phyloP scores from a whole-genome alignment of 2,888 invertebrate species.

The Chaetogeoica ovagalla region DNA sequence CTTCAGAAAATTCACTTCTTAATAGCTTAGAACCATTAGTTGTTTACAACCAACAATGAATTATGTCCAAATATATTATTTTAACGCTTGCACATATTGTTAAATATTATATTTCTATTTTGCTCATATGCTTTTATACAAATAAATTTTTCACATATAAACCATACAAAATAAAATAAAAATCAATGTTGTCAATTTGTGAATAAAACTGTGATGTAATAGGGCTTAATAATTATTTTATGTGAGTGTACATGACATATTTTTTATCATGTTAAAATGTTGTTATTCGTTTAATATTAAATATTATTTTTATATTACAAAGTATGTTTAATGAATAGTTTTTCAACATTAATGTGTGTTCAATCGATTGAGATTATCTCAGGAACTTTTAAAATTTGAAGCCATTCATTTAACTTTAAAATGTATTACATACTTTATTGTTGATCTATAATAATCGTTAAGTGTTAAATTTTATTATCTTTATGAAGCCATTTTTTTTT shows the following conservation, averaged over 20 bases:
- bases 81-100: background rate
- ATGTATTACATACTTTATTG: background rate
- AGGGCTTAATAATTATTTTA: conserved; percentile 2
- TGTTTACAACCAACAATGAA: background rate
- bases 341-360: background rate
- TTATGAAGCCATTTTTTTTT: background rate
- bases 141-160: too few species aligned
- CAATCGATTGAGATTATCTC: background rate
- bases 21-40: background rate
- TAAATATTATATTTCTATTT: background rate
- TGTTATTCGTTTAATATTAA: conserved; percentile 3
- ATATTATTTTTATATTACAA: background rate
- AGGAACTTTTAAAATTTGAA: background rate
- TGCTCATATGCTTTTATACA: background rate
- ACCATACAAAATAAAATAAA: background rate
- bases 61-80: background rate
- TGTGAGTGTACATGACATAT: background rate
- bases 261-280: background rate
- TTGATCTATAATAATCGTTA: background rate
- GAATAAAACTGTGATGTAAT: conserved; percentile 19
- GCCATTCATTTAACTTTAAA: background rate
- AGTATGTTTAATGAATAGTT: background rate
- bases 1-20: conserved; percentile 33
- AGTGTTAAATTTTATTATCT: background rate
- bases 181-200: background rate